These are phyloP conservation scores for Amphipyra berbera DNA, from an alignment of 2,888 invertebrate genomes.

Conservation along the genomic window DNA sequence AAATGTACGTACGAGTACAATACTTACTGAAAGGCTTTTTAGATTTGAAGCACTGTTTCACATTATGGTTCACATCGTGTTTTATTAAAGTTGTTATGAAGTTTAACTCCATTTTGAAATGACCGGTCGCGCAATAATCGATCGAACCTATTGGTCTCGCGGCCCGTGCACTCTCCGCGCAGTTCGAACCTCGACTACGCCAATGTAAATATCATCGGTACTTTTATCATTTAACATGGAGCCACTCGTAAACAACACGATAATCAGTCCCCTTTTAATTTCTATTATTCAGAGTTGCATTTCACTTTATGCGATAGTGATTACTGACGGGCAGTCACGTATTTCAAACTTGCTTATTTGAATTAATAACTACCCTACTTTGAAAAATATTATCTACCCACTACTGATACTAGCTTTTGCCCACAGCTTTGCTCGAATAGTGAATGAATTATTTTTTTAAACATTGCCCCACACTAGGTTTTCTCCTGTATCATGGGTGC, in stretches of 20 bases:
- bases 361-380: slow-evolving; percentile 35
- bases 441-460: background rate
- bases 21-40: slow-evolving; percentile 86
- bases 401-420: slow-evolving; percentile 9
- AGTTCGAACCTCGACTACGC: slow-evolving; percentile 69
- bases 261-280: slow-evolving; percentile 65
- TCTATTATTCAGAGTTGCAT: slow-evolving; percentile 42
- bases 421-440: background rate
- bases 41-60: slow-evolving; percentile 86
- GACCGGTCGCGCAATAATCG: slow-evolving; percentile 43
- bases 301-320: slow-evolving; percentile 41
- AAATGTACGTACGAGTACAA: too few relatives aligned
- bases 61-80: slow-evolving; percentile 87
- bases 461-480: too few relatives aligned
- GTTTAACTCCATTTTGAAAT: slow-evolving; percentile 82
- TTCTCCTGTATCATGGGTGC: too few relatives aligned
- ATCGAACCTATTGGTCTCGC: slow-evolving; percentile 34
- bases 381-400: slow-evolving; percentile 7
- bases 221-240: slow-evolving; percentile 75
- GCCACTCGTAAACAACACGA: slow-evolving; percentile 70
- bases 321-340: slow-evolving; percentile 41
- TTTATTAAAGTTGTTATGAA: slow-evolving; percentile 83
- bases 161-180: slow-evolving; percentile 66
- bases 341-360: slow-evolving; percentile 25
- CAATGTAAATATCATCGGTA: slow-evolving; percentile 73